Base-by-base conservation (phyloP, 2,888 invertebrate species). In the Alitta virens region DNA sequence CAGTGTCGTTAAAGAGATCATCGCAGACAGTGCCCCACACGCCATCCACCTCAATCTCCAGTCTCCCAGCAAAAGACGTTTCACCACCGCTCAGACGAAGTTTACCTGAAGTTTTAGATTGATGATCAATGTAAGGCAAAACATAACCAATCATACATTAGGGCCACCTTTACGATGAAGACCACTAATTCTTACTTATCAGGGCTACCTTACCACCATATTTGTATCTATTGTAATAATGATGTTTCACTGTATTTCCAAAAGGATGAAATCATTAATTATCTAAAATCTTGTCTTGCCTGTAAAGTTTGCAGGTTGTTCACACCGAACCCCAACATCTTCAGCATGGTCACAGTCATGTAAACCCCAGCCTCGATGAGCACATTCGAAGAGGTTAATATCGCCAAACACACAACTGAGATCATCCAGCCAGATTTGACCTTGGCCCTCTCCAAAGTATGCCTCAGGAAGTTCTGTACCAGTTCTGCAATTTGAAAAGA, bases 331-430 rank as follows among this genome's bases (percentile, higher is more conserved):
- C 5, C 87, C 87, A 2, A 87, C 89, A 75, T 91, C 90, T 79
- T 91, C 90, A 7, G 84, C 82, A 74, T 91, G 90, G 65, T 87
- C 86, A 75, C 90, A 91, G 74, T 90, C 89, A 75, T 87, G 86
- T 65, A 86, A 85, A 1, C 89, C 89, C 88, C 89, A 89, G 14
- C 86, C 83, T 81, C 86, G 86, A 5, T 60, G 60, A 21, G 59
- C 40, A 75, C 90, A 91, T 33, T 86, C 81, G 58, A 86, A 85
- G n/a, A 91, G 69, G 56, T 83, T 69, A 1, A 26, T 63, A 56
- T 78, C 77, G 3, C 87, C 87, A n/a, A 90, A 90, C 14, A 75
- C 73, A 74, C 91, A 91, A 60, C 84, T 53, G 0, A 76, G 68
- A 58, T 75, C 71, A 63, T 75, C 74, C n/a, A 76, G 59, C 50